A percentile compares a stretch with the other conserved stretches of the same genome.
These are phyloP conservation scores for Lathamus discolor DNA, from an alignment of 2,113 vertebrate species.

Conservation along the genomic window DNA sequence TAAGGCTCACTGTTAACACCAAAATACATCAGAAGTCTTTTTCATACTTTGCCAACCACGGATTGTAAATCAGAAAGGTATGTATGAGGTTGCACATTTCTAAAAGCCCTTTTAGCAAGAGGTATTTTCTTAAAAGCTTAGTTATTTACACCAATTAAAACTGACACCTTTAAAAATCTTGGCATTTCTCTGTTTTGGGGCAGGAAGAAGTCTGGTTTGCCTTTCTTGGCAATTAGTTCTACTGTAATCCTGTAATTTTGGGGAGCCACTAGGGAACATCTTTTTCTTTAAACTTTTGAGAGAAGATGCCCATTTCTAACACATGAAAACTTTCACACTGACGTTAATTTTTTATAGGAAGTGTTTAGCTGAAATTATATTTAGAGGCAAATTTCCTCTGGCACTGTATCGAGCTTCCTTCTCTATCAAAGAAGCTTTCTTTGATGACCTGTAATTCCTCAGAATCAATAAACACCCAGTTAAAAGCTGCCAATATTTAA, in stretches of 20 bases:
- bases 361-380: background rate
- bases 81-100: fast-evolving
- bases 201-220: background rate
- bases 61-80: background rate
- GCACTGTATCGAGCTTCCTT: background rate
- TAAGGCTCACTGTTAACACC: background rate
- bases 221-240: background rate
- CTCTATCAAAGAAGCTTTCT: background rate
- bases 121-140: background rate
- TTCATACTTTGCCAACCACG: background rate
- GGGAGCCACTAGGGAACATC: background rate
- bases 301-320: background rate
- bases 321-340: background rate
- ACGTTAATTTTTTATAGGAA: background rate
- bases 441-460: background rate
- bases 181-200: background rate
- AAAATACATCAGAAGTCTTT: background rate
- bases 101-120: background rate
- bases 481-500: conserved; percentile 11
- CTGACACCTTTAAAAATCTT: background rate
- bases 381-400: background rate
- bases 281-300: background rate
- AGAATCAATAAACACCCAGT: background rate
- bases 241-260: background rate
- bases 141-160: background rate